A percentile compares a stretch with the other conserved stretches of the same genome.
phyloP scores from a whole-genome alignment of 1,140 invertebrate genomes.

The Nylanderia fulva region DNA sequence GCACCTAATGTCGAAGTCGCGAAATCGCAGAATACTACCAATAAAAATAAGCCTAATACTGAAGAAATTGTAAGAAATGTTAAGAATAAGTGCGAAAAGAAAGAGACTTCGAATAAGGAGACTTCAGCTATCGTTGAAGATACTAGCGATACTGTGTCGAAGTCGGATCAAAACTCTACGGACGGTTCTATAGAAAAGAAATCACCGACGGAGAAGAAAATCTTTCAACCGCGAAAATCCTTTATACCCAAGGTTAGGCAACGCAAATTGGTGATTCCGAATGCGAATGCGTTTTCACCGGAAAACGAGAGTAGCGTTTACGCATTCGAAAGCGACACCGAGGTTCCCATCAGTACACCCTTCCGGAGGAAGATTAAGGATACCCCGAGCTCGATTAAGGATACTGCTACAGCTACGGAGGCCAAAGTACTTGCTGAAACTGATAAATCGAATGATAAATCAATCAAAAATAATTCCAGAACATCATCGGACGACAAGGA shows the following conservation, averaged over 20 bases:
- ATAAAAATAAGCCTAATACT: slow-evolving; percentile 68
- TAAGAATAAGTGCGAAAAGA: slow-evolving; percentile 68
- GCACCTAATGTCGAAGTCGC: background rate
- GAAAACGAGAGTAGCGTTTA: slow-evolving; percentile 91
- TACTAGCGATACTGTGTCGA: slow-evolving; percentile 66
- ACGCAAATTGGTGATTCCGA: slow-evolving; percentile 82
- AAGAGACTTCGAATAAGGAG: slow-evolving; percentile 68
- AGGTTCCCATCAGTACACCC: slow-evolving; percentile 86
- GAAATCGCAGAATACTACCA: slow-evolving; percentile 51
- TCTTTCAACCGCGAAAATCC: slow-evolving; percentile 85
- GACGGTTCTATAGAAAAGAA: slow-evolving; percentile 78
- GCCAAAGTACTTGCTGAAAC: slow-evolving; percentile 15
- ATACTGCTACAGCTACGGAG: background rate
- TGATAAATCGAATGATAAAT: slow-evolving; percentile 11
- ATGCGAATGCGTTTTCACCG: slow-evolving; percentile 88
- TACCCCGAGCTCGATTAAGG: slow-evolving; percentile 41
- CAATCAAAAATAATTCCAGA: slow-evolving; percentile 32
- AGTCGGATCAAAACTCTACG: slow-evolving; percentile 64
- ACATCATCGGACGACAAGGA: background rate
- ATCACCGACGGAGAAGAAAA: slow-evolving; percentile 84
- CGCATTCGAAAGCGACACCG: slow-evolving; percentile 89
- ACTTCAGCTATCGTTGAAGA: slow-evolving; percentile 72
- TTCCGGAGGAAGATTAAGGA: slow-evolving; percentile 85
- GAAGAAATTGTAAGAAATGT: slow-evolving; percentile 70
- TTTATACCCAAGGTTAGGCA: slow-evolving; percentile 87